phyloP scores from a whole-genome alignment of 2,113 vertebrate species.

The Steatornis caripensis region DNA sequence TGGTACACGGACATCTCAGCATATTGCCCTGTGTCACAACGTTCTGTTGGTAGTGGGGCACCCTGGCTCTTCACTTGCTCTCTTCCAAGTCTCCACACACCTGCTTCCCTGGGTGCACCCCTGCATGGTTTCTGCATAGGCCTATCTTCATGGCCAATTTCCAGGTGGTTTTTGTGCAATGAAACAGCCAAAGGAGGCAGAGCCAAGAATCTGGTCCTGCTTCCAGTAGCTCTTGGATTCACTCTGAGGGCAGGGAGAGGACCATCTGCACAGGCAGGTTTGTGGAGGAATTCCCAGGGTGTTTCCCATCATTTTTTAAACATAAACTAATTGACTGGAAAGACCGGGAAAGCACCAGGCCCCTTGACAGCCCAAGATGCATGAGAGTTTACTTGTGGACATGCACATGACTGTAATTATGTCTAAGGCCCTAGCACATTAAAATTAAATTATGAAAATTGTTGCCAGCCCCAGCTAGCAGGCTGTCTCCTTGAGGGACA shows the following conservation, averaged over 20 bases:
- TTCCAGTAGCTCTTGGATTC: conserved; percentile 39
- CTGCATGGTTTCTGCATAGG: neutral
- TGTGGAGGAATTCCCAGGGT: conserved; percentile 52
- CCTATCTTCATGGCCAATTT: conserved; percentile 41
- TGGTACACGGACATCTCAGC: too few species aligned
- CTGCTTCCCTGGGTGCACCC: neutral
- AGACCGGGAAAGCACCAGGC: conserved; percentile 6
- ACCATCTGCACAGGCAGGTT: conserved; percentile 51
- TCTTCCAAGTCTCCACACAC: neutral
- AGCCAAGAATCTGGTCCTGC: conserved; percentile 22
- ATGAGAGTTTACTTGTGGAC: neutral
- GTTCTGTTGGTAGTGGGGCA: neutral
- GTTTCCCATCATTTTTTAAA: conserved; percentile 42
- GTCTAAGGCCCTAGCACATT: neutral
- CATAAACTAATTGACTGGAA: conserved; percentile 6
- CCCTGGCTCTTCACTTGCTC: neutral
- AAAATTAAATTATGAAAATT: neutral
- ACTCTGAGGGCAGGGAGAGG: conserved; percentile 23
- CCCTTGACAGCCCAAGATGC: neutral
- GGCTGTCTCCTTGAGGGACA: neutral
- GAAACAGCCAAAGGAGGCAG: neutral
- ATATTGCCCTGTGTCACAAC: fast-evolving
- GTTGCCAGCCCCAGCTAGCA: neutral
- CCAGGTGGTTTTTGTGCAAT: conserved; percentile 39
- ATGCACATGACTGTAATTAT: neutral